phyloP scores from a whole-genome alignment of 2,888 invertebrate species.

The Lacanobia oleracea region DNA sequence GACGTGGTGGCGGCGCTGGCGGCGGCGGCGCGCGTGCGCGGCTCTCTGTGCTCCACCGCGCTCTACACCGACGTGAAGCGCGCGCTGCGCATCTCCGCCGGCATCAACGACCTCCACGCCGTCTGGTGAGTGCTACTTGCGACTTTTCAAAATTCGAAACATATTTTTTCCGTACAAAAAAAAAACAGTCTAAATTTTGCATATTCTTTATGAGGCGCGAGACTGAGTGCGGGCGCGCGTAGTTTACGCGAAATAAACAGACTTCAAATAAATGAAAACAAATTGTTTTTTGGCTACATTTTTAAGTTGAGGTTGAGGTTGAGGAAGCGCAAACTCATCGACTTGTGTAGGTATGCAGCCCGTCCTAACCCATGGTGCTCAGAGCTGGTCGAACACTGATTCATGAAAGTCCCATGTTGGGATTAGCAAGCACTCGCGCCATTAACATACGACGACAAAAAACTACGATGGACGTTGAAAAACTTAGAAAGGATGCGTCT shows the following conservation, averaged over 20 bases:
- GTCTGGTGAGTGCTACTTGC: conserved; percentile 47
- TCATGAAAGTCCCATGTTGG: neutral
- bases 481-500: too few relatives aligned
- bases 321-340: neutral
- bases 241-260: too few relatives aligned
- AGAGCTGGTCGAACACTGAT: neutral
- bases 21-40: conserved; percentile 25
- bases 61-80: conserved; percentile 45
- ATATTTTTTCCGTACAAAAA: too few relatives aligned
- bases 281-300: too few relatives aligned
- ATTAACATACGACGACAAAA: too few relatives aligned
- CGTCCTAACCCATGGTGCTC: neutral
- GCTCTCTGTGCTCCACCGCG: conserved; percentile 30
- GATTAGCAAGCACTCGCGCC: neutral
- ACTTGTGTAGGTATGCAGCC: neutral
- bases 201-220: too few relatives aligned
- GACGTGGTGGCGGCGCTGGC: conserved; percentile 47
- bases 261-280: too few relatives aligned
- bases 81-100: conserved; percentile 12
- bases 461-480: too few relatives aligned
- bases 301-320: too few relatives aligned
- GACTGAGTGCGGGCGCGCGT: too few relatives aligned
- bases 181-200: too few relatives aligned
- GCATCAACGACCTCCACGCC: conserved; percentile 41
- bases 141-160: too few relatives aligned